Evolutionary conservation across 2,888 invertebrate genomes (phyloP), one percentile per base, ranked within the genome.

Genomic region (Nomada ruficornis): DNA sequence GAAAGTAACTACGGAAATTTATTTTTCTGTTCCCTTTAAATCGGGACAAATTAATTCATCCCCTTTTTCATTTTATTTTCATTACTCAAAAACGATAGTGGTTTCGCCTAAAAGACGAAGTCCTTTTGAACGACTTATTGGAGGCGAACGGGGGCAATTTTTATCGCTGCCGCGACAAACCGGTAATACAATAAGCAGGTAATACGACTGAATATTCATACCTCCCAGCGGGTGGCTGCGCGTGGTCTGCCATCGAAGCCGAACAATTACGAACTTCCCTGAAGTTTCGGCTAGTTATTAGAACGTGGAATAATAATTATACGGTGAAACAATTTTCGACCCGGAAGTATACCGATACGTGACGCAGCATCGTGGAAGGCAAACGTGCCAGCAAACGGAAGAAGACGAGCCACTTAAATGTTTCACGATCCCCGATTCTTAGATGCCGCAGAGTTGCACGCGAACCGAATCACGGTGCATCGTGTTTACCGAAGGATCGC

Each of bases 231-330:
- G n/a, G 54, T 47, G 47, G 54, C 54, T 4, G 47, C 36, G 62
- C 71, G 55, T 71, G 36, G 50, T 26, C 26, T 13, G 69, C 50
- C 69, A 64, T 79, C 59, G 64, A 77, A 57, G 52, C 44, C 69
- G 52, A 77, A 36, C 70, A 69, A 59, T 79, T 78, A 65, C 59
- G 11, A 79, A 78, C 78, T 79, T 54, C 4, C n/a, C 44, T 29
- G 3, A 79, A 79, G 64, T 79, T 79, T 65, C 63, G 59, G 64
- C 63, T 69, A 54, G 78, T 70, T 77, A 64, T 77, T 79, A 59
- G 47, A 55, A 70, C 77, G 79, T 47, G 44, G 79, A 70, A 70
- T 70, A 70, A 70, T 78, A 65, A 79, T 79, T 78, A 78, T 7
- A 23, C 65, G 11, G 65, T n/a, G 60, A 67, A 73, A 73, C 73